Conservation (phyloP, 2,888 invertebrate genomes). For the Temnothorax rugatulus region DNA sequence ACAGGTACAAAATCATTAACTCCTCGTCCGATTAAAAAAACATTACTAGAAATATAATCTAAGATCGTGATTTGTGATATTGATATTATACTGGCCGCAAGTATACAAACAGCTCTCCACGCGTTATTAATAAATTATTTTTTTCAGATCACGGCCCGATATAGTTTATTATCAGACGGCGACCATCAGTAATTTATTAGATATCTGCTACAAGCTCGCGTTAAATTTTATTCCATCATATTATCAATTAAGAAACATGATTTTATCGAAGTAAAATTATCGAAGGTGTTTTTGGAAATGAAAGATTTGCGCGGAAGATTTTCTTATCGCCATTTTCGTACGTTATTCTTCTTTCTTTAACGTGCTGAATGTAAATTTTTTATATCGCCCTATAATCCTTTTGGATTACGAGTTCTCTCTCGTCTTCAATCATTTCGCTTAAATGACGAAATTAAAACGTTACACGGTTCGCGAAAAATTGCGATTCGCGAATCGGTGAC, state of each 20-base stretch:
- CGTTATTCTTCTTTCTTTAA: background rate
- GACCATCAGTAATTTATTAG: slow-evolving; percentile 19
- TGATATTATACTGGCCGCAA: background rate
- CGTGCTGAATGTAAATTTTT: background rate
- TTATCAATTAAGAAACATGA: background rate
- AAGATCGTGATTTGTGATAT: background rate
- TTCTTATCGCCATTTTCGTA: background rate
- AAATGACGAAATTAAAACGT: background rate
- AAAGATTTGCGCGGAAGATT: background rate
- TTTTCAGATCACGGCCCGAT: slow-evolving; percentile 16
- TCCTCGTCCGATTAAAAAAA: background rate
- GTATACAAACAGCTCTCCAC: background rate
- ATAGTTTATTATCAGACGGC: slow-evolving; percentile 12
- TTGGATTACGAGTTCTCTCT: background rate
- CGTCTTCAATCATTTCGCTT: background rate
- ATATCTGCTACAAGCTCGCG: background rate
- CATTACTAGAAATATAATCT: slow-evolving; percentile 26
- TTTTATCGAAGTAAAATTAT: slow-evolving; percentile 2
- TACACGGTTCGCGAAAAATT: background rate
- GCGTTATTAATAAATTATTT: slow-evolving; percentile 38
- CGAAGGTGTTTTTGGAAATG: background rate
- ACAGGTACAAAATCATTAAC: background rate
- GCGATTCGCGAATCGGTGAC: background rate
- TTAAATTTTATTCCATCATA: slow-evolving; percentile 16
- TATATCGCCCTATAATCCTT: background rate